Evolutionary conservation across 2,113 vertebrate species (phyloP), one percentile per base, ranked within the genome.

Genomic region (Synodontis membranacea): DNA sequence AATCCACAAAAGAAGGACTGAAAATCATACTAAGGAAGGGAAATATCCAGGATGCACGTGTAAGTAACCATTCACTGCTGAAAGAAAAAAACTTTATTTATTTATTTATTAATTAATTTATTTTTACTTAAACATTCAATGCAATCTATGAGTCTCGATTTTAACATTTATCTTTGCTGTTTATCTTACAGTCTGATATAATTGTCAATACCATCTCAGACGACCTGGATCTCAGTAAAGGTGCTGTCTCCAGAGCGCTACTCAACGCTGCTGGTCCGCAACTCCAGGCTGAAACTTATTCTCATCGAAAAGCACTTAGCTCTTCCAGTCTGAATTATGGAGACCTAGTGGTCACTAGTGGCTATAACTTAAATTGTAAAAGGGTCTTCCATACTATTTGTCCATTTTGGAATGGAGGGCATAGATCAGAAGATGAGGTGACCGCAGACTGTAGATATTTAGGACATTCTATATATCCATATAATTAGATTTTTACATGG

Each of bases 121-220:
- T 9, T 48, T 50, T 80, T 39, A 52, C 72, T 68, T 54, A 50
- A 3, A 80, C 54, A 44, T n/a, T 11, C 10, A 48, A 42, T 1
- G 37, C 19, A 75, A 75, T 11, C 8, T 79, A 52, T 50, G 12
- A n/a, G 6, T 78, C 6, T 50, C 3, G 21, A 5, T 34, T 68
- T 7, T 17, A 81, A 28, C 10, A 76, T 25, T 19, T 44, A 31
- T 56, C 21, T 83, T 44, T 31, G 31, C 31, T 84, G 4, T 84
- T 86, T 84, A 25, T 34, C 6, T 84, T 66, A n/a, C 93, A 99
- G 97, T 95, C 94, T 0, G 94, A 95, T 0, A 91, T 96, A 84
- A 90, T 98, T 0, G 95, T 98, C 82, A 97, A 96, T 93, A 97
- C 95, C 1, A 66, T 97, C 54, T 90, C 96, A 0, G 0, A 21